Conservation (phyloP, 2,797 vertebrate genomes). For the Eupleurogrammus muticus region DNA sequence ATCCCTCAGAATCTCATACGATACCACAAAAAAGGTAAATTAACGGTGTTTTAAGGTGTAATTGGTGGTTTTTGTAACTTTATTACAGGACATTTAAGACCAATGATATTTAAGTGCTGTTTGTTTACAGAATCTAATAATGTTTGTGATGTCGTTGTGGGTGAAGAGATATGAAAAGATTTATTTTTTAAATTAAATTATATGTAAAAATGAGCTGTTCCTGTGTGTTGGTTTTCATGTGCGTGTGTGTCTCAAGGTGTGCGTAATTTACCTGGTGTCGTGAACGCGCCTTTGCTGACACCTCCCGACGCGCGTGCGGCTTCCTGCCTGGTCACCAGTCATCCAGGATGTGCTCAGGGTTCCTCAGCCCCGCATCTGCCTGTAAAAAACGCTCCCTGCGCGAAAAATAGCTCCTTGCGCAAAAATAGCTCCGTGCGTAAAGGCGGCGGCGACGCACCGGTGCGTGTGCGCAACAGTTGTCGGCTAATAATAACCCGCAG, state of each 20-base stretch:
- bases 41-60: not conserved
- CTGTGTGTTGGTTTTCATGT: slow-evolving; percentile 6
- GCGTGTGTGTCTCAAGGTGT: not conserved
- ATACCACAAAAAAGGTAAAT: not conserved
- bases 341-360: no score
- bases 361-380: no score
- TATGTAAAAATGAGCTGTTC: slow-evolving; percentile 59
- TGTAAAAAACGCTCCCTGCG: no score
- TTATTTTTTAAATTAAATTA: slow-evolving; percentile 86
- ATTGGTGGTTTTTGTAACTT: slow-evolving; percentile 22
- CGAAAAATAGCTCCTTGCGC: not conserved
- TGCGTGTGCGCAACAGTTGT: slow-evolving; percentile 72
- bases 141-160: slow-evolving; percentile 67
- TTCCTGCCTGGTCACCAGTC: not conserved
- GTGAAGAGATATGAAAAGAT: slow-evolving; percentile 76
- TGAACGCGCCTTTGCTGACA: slow-evolving; percentile 34
- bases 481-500: slow-evolving; percentile 74
- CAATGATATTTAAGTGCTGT: slow-evolving; percentile 70
- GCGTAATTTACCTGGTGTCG: not conserved
- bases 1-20: not conserved
- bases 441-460: slow-evolving; percentile 34
- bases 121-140: slow-evolving; percentile 68
- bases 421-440: slow-evolving; percentile 48
- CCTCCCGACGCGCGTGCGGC: not conserved
- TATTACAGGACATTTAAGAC: slow-evolving; percentile 44